A percentile compares a stretch with the other conserved stretches of the same genome.
phyloP scores from a whole-genome alignment of 2,113 vertebrate genomes.

The Agapornis roseicollis region DNA sequence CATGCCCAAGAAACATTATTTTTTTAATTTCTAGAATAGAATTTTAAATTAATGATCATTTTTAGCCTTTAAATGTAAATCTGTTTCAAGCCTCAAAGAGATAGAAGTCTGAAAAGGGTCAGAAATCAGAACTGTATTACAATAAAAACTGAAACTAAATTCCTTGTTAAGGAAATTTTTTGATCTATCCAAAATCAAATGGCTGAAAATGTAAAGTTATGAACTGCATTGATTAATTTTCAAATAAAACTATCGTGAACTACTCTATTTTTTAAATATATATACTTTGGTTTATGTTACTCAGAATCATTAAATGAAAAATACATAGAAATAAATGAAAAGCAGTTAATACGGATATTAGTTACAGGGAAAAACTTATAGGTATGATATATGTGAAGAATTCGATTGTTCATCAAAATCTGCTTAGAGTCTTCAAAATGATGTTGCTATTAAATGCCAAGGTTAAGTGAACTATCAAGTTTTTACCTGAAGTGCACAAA shows the following conservation, averaged over 20 bases:
- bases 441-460: constrained; percentile 42
- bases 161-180: background rate
- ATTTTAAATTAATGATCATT: background rate
- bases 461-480: constrained; percentile 29
- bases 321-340: background rate
- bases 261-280: background rate
- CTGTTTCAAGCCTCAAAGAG: background rate
- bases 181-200: background rate
- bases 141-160: background rate
- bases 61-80: background rate
- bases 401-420: constrained; percentile 56
- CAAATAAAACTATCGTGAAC: background rate
- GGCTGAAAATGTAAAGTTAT: background rate
- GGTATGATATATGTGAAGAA: constrained; percentile 14
- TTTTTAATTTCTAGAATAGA: background rate
- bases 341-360: background rate
- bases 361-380: background rate
- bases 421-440: constrained; percentile 53
- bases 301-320: background rate
- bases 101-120: rapidly evolving
- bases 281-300: background rate
- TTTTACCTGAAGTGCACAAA: constrained; percentile 48
- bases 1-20: background rate
- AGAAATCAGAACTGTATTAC: background rate
- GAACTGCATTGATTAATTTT: background rate